Base-by-base conservation (phyloP, 2,888 invertebrate species). In the Drosophila tanythrix region DNA sequence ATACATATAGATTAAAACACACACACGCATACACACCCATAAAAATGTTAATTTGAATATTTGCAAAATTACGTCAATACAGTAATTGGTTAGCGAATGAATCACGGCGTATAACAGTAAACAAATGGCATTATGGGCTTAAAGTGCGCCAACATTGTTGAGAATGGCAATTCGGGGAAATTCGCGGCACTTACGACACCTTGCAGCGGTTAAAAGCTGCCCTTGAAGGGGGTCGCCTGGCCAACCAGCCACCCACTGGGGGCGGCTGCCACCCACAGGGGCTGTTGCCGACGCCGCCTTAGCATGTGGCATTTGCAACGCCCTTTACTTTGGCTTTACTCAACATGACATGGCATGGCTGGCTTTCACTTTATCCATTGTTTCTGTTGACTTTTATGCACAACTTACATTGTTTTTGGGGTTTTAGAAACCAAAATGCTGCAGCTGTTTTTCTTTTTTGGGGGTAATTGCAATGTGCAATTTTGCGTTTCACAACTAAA, bases 151-250 rank as follows among this genome's bases (percentile, higher is more conserved):
- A 13, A 56, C 77, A 59, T 57, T 79, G 64, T 63, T 70, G 59
- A 29, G 33, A 57, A 52, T 21, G 53, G 13, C 69, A 63, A 50
- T 46, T 33, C 69, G 70, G 68, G 69, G 64, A 70, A 70, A 58
- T 50, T 87, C 67, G 70, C 76, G 67, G 50, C 72, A 89, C 89
- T 85, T 84, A 88, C 84, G 88, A 74, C 77, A 81, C 81, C 78
- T 74, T 68, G 65, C 56, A 60, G 70, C 62, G 75, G 74, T 68
- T 70, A 68, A 40, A 10, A 43, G 70, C 63, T 85, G 89, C 89
- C 85, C 85, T 85, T 88, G 89, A 80, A 67, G 72, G 74, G 78
- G 80, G 79, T 74, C 79, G 74, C 68, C 59, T 68, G 73, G 76
- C 73, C 81, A 61, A 5, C 21, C 40, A 40, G 13, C 67, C 79